A percentile compares a stretch with the other conserved stretches of the same genome.
These are phyloP conservation scores for Hestina assimilis DNA, from an alignment of 1,140 invertebrate species.

Conservation along the genomic window DNA sequence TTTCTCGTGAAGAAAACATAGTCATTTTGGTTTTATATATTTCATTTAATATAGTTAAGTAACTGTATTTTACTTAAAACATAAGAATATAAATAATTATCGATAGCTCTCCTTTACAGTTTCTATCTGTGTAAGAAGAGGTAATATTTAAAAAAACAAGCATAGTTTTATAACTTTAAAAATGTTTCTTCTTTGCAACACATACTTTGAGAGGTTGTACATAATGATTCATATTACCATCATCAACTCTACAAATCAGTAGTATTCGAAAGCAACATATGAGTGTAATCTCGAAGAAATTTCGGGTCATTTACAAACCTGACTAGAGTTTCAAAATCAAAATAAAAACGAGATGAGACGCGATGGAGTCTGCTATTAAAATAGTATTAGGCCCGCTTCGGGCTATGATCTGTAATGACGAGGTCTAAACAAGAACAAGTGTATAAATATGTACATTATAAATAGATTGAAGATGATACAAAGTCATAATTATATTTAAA, in stretches of 20 bases:
- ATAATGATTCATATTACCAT: neutral
- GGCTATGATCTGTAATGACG: constrained; percentile 39
- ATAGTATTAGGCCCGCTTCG: constrained; percentile 40
- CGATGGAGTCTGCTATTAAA: constrained; percentile 40
- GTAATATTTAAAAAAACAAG: too few species aligned
- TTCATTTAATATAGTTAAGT: too few species aligned
- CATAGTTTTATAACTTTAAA: too few species aligned
- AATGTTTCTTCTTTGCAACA: too few species aligned
- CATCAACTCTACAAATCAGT: neutral
- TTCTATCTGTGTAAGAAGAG: too few species aligned
- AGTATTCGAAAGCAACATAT: neutral
- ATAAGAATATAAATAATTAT: too few species aligned
- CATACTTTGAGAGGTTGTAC: too few species aligned
- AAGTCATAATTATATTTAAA: too few species aligned
- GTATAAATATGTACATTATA: constrained; percentile 21
- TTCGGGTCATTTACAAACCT: constrained; percentile 9
- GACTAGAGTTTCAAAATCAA: neutral
- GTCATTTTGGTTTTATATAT: too few species aligned
- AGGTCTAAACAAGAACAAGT: constrained; percentile 28
- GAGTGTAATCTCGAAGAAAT: constrained; percentile 10
- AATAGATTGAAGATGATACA: neutral
- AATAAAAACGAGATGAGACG: neutral
- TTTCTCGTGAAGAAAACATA: too few species aligned
- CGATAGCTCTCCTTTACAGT: too few species aligned
- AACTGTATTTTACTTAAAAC: too few species aligned